Percentiles rank a stretch among this genome's conserved stretches.
These are phyloP conservation scores for Dipodomys stephensi DNA, from an alignment of 2,113 vertebrate species.

Conservation along the genomic window DNA sequence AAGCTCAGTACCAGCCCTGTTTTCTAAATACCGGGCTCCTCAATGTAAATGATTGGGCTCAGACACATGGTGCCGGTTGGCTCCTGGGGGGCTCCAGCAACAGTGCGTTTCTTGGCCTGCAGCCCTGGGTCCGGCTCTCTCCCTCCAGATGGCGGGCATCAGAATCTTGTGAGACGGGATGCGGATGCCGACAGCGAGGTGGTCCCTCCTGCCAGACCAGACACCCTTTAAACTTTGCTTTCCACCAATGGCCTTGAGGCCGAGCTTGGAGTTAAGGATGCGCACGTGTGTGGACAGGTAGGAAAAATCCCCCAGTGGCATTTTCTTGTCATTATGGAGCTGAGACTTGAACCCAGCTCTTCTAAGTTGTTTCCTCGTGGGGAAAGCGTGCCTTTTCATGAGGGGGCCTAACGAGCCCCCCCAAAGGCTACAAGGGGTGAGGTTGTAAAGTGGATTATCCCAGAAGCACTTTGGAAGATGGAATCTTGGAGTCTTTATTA, in stretches of 20 bases:
- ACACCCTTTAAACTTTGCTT: neutral
- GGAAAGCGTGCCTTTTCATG: fast-evolving
- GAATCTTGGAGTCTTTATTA: too few relatives aligned
- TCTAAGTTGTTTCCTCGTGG: too few relatives aligned
- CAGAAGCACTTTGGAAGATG: too few relatives aligned
- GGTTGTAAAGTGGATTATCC: neutral
- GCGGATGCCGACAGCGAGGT: neutral
- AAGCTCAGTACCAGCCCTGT: conserved; percentile 63
- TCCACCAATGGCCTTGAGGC: neutral
- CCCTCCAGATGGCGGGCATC: conserved; percentile 59
- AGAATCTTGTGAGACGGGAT: neutral
- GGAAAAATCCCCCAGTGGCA: neutral
- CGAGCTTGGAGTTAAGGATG: fast-evolving
- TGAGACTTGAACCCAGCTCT: neutral
- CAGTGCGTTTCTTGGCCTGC: conserved; percentile 48
- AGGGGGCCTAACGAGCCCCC: neutral
- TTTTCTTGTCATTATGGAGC: too few relatives aligned
- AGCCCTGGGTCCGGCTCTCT: conserved; percentile 16
- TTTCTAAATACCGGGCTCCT: conserved; percentile 71
- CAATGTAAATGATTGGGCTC: conserved; percentile 57
- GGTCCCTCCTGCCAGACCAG: neutral
- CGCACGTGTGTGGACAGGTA: fast-evolving
- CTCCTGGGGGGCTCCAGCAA: neutral
- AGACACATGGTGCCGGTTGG: conserved; percentile 67
- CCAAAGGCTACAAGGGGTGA: neutral